Evolutionary conservation across 2,888 invertebrate genomes (phyloP), one percentile per base, ranked within the genome.

Genomic region (Ethmia dodecea): DNA sequence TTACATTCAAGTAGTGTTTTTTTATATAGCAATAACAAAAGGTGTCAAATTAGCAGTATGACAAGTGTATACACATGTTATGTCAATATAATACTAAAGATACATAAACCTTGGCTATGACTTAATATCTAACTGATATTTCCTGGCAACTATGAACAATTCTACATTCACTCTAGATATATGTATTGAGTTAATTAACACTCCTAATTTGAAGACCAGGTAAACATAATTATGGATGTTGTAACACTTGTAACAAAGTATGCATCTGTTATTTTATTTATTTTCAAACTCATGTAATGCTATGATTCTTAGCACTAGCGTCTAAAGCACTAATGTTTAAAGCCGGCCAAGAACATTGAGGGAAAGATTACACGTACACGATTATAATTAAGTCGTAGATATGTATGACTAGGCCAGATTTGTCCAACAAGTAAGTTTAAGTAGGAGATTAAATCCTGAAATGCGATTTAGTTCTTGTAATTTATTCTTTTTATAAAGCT

Each of bases 111-210:
- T n/a, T n/a, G n/a, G n/a, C n/a, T n/a, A n/a, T n/a, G n/a, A n/a
- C n/a, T n/a, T n/a, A n/a, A n/a, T n/a, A n/a, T n/a, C n/a, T n/a
- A n/a, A 5, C 14, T 28, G 14, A 4, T 10, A 29, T 29, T 29
- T 29, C 11, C 18, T 18, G 11, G 5, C 18, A 16, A 29, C 18
- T 33, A 62, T 67, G 62, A 47, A 42, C 35, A 39, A 44, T 37
- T 44, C 50, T 33, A 37, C n/a, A 31, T 48, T 57, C 9, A 54
- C 41, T 3, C 52, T 33, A 9, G 16, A 33, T 18, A 63, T 72
- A 41, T 53, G 47, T 20, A 66, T 72, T 27, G 38, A 59, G 37
- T 32, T 66, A 14, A 42, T 42, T 14, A 47, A 49, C 27, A 34
- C 33, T 6, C 20, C 35, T 27, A 45, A 49, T 16, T 27, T 40